Conservation (phyloP, 2,113 vertebrate genomes). For the Ptychochromis oligacanthus region DNA sequence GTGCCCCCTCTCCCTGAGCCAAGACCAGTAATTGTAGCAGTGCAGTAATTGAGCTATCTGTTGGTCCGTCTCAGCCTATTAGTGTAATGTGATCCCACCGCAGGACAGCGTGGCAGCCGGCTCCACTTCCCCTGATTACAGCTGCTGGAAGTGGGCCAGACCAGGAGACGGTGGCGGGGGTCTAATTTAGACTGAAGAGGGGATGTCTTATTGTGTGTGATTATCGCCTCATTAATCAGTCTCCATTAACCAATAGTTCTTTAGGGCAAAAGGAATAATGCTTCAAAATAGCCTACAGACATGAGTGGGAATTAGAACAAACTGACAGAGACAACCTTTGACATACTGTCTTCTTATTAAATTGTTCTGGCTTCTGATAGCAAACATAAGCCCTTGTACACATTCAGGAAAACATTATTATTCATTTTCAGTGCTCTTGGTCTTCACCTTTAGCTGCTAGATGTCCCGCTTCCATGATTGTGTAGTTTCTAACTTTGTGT, state of each 20-base stretch:
- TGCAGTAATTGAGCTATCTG: constrained; percentile 65
- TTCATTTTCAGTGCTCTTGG: background rate
- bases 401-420: background rate
- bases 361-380: background rate
- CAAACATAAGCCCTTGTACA: background rate
- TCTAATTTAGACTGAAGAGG: constrained; percentile 25
- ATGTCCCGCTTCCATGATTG: background rate
- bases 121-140: constrained; percentile 58
- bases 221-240: background rate
- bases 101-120: constrained; percentile 25
- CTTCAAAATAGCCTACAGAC: background rate
- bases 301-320: background rate
- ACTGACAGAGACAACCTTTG: background rate
- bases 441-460: background rate
- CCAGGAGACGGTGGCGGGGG: constrained; percentile 10
- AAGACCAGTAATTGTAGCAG: constrained; percentile 56
- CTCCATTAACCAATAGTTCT: background rate
- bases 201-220: constrained; percentile 37
- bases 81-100: constrained; percentile 66
- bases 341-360: background rate
- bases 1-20: constrained; percentile 18
- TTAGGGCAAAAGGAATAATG: background rate
- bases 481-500: background rate
- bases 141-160: constrained; percentile 65
- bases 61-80: constrained; percentile 62